Evolutionary conservation across 1,140 invertebrate species (phyloP), one percentile per base, ranked within the genome.

Genomic region (Trichonephila clavipes): DNA sequence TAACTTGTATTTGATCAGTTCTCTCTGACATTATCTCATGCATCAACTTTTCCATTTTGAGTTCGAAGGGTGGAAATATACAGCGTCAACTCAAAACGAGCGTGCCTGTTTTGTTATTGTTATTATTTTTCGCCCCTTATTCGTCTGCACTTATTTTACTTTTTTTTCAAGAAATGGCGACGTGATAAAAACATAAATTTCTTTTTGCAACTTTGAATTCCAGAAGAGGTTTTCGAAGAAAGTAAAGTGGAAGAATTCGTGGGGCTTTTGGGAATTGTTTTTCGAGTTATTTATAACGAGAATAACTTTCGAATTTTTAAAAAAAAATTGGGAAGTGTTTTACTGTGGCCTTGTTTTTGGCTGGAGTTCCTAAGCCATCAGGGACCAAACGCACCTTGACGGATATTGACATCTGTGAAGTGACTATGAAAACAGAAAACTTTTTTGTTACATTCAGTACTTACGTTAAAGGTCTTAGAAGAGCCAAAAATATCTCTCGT

Each of bases 1-100:
- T 40, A 77, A 77, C 72, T 77, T 77, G 18, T 77, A 40, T 77
- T 77, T 77, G 72, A 77, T 77, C 72, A 77, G 72, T 77, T 77
- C 28, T 77, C 72, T 4, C 28, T 77, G 72, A 77, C 72, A 77
- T 77, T 77, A 77, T 77, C 72, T 77, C 72, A 77, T 77, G 72
- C 72, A 40, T 77, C 72, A 77, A 77, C 34, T 77, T 28, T 28
- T 77, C 72, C 72, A 77, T 77, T 77, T 77, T 40, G 24, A 16
- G 72, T 40, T 3, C 28, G 28, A 77, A 18, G 72, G 72, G 72
- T 19, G 28, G 28, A 77, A 40, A 77, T 77, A 77, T 77, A 77
- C 28, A 77, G 72, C 34, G 72, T 34, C 72, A 7, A 19, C 72
- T 77, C 72, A 34, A 34, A 77, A 77, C 72, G 72, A 77, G 72